These are phyloP conservation scores for Lycaena phlaeas DNA, from an alignment of 2,888 invertebrate genomes.

Conservation along the genomic window DNA sequence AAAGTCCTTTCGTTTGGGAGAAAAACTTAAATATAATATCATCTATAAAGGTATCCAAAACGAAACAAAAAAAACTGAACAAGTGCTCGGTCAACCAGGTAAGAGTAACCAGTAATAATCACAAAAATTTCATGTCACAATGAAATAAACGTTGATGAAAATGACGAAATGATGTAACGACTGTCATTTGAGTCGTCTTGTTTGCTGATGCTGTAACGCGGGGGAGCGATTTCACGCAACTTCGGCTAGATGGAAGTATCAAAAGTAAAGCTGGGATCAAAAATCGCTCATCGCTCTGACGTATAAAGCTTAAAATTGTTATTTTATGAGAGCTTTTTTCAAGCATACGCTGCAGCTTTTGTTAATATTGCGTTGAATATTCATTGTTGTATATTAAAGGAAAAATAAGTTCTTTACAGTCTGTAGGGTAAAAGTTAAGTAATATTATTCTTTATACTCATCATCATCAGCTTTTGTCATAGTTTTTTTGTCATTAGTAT, in stretches of 20 bases:
- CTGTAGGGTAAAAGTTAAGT: background rate
- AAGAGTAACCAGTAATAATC: too few relatives aligned
- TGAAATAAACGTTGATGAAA: background rate
- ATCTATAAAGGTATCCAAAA: too few relatives aligned
- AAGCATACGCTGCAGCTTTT: conserved; percentile 25
- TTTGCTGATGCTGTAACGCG: conserved; percentile 49
- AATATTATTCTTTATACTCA: background rate
- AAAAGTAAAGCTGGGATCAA: conserved; percentile 29
- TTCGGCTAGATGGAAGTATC: background rate
- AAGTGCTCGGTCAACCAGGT: too few relatives aligned
- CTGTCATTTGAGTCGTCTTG: conserved; percentile 46
- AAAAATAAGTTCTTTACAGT: background rate
- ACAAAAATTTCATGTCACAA: background rate
- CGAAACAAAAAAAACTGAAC: too few relatives aligned
- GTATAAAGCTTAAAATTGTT: conserved; percentile 54
- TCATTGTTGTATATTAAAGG: conserved; percentile 1
- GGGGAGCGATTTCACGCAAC: background rate
- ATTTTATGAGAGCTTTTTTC: conserved; percentile 30
- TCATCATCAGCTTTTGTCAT: background rate
- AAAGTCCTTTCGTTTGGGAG: too few relatives aligned
- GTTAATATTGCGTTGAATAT: conserved; percentile 1
- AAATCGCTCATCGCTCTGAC: conserved; percentile 48
- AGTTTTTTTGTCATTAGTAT: background rate
- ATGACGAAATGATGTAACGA: background rate
- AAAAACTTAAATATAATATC: too few relatives aligned